A percentile compares a stretch with the other conserved stretches of the same genome.
Conservation (phyloP, 2,888 invertebrate genomes). For the Drosophila algonquin region DNA sequence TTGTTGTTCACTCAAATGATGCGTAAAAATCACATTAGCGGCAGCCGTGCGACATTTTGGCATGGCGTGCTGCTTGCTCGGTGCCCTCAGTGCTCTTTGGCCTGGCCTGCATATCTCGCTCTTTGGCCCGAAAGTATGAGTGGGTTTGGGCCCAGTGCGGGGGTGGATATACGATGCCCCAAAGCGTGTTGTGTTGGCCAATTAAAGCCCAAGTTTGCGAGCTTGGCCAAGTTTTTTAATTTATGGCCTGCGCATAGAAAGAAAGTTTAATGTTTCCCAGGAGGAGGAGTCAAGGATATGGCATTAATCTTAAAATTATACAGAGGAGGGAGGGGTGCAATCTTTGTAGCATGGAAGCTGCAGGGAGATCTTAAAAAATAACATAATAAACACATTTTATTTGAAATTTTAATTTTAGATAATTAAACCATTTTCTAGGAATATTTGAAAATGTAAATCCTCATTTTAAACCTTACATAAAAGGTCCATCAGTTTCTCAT, state of each 20-base stretch:
- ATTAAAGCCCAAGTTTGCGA: constrained; percentile 52
- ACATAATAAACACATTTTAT: too few relatives aligned
- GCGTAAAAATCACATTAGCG: constrained; percentile 75
- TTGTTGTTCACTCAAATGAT: constrained; percentile 62
- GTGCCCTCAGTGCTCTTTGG: constrained; percentile 13
- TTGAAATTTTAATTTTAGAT: too few relatives aligned
- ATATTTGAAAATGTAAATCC: too few relatives aligned
- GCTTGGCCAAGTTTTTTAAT: constrained; percentile 32
- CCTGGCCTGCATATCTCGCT: constrained; percentile 2
- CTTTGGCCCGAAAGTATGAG: constrained; percentile 31
- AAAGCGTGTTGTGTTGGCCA: constrained; percentile 38
- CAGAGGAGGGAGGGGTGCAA: neutral
- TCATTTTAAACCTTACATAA: too few relatives aligned
- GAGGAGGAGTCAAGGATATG: neutral
- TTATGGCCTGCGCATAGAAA: constrained; percentile 13
- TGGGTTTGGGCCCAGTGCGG: neutral
- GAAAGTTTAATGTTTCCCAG: constrained; percentile 18
- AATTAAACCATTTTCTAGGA: too few relatives aligned
- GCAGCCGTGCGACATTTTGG: constrained; percentile 59
- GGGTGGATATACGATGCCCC: constrained; percentile 9
- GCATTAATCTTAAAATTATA: neutral
- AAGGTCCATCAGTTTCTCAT: neutral
- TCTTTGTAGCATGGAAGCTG: too few relatives aligned
- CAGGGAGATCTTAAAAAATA: too few relatives aligned
- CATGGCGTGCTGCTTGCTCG: constrained; percentile 3